These are phyloP conservation scores for Drosophila colorata DNA, from an alignment of 2,888 invertebrate genomes.

Conservation along the genomic window DNA sequence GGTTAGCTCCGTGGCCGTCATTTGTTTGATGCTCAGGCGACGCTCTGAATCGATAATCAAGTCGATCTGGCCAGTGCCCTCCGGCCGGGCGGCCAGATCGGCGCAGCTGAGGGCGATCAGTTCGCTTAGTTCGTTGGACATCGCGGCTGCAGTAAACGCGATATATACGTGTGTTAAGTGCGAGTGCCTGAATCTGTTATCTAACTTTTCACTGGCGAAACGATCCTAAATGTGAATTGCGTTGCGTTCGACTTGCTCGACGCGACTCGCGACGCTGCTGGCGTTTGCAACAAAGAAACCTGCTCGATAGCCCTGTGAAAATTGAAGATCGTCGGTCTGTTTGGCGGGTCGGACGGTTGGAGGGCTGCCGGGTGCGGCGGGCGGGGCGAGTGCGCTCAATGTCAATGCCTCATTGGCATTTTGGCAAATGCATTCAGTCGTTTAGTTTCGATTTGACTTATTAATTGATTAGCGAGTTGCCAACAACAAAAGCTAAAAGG, in stretches of 20 bases:
- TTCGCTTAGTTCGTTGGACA: conserved; percentile 83
- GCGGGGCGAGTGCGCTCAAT: conserved; percentile 57
- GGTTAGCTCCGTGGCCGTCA: conserved; percentile 81
- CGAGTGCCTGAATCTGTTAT: conserved; percentile 42
- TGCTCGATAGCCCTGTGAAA: conserved; percentile 38
- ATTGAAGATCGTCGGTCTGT: conserved; percentile 28
- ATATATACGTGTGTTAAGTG: conserved; percentile 13
- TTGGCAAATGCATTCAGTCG: conserved; percentile 67
- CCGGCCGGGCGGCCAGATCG: conserved; percentile 67
- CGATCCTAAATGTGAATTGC: conserved; percentile 56
- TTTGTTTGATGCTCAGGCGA: conserved; percentile 83
- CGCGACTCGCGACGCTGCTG: conserved; percentile 72
- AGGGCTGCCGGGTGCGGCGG: neutral
- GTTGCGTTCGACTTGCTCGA: conserved; percentile 69
- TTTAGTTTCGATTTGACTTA: conserved; percentile 59
- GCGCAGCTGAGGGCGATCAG: conserved; percentile 82
- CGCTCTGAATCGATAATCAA: conserved; percentile 74
- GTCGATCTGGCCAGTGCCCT: conserved; percentile 50
- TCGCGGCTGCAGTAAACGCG: conserved; percentile 48
- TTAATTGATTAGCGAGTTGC: conserved; percentile 66
- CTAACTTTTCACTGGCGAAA: conserved; percentile 54
- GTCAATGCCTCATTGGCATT: conserved; percentile 80
- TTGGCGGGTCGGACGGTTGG: conserved; percentile 18
- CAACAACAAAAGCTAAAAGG: conserved; percentile 35
- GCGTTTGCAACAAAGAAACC: conserved; percentile 70